phyloP scores from a whole-genome alignment of 2,797 vertebrate species.

The Spinus olivaceus region DNA sequence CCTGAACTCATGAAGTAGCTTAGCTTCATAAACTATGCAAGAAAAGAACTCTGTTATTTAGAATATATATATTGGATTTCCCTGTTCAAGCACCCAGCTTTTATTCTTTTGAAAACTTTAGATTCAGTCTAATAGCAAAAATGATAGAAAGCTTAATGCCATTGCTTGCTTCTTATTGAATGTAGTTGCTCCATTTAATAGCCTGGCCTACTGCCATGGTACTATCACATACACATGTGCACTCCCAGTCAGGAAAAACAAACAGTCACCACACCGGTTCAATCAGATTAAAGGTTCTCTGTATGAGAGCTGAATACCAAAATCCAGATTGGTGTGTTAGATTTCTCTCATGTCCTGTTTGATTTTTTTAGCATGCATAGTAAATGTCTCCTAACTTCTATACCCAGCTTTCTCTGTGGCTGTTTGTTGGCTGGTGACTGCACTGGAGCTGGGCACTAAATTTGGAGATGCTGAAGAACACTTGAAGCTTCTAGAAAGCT shows the following conservation, averaged over 20 bases:
- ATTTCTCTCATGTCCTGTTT: constrained; percentile 4
- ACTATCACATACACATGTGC: constrained; percentile 13
- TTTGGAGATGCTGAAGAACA: neutral
- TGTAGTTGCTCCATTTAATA: constrained; percentile 34
- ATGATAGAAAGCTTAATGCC: neutral
- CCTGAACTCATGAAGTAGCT: neutral
- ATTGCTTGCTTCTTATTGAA: constrained; percentile 37
- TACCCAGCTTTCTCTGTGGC: neutral
- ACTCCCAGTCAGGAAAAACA: constrained; percentile 43
- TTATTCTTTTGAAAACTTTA: neutral
- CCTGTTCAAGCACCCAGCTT: neutral
- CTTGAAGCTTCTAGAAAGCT: neutral
- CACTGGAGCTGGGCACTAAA: neutral
- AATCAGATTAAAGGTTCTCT: constrained; percentile 40
- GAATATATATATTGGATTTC: neutral
- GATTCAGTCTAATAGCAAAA: neutral
- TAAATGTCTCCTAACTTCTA: constrained; percentile 24
- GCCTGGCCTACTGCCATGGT: constrained; percentile 39
- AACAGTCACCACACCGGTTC: constrained; percentile 35
- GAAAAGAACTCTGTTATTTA: neutral
- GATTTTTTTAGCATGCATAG: constrained; percentile 26
- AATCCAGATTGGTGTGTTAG: constrained; percentile 12
- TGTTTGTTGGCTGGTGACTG: neutral
- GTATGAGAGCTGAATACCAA: constrained; percentile 44
- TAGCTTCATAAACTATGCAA: neutral